Evolutionary conservation across 2,113 vertebrate species (phyloP).

Genomic region (Neoarius graeffei): DNA sequence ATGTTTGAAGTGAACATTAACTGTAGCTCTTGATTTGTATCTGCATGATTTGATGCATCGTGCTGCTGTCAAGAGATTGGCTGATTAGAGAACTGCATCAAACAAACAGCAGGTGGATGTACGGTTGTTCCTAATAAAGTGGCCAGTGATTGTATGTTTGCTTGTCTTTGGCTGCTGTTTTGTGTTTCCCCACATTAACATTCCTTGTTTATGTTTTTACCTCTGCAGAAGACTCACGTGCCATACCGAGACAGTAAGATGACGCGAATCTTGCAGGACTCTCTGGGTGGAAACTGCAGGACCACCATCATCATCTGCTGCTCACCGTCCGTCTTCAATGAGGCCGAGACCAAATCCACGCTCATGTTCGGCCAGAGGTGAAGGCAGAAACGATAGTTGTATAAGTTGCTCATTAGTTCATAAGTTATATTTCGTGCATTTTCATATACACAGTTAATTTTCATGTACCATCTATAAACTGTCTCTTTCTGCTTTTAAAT

Average conservation of each 20-base stretch:
- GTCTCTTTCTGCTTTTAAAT: background rate
- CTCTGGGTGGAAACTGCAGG: slow-evolving; percentile 93
- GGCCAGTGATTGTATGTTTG: background rate
- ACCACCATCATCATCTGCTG: slow-evolving; percentile 98
- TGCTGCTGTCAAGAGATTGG: no score
- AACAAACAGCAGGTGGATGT: no score
- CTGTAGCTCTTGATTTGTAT: no score
- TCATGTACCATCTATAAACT: background rate
- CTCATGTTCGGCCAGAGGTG: slow-evolving; percentile 97
- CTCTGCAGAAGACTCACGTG: slow-evolving; percentile 87
- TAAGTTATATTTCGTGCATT: background rate
- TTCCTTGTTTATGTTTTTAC: background rate
- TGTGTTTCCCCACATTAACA: background rate
- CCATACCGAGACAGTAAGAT: slow-evolving; percentile 98
- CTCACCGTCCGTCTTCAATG: slow-evolving; percentile 93
- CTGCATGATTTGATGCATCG: no score
- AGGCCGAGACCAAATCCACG: slow-evolving; percentile 93
- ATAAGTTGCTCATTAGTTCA: background rate
- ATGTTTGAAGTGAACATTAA: no score
- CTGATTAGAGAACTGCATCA: no score
- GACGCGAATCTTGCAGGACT: slow-evolving; percentile 97
- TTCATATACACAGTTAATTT: background rate
- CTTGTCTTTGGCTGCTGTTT: background rate
- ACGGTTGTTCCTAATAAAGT: no score
- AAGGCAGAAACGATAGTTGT: background rate